Conservation (phyloP, 2,113 vertebrate genomes). For the Cacatua alba region DNA sequence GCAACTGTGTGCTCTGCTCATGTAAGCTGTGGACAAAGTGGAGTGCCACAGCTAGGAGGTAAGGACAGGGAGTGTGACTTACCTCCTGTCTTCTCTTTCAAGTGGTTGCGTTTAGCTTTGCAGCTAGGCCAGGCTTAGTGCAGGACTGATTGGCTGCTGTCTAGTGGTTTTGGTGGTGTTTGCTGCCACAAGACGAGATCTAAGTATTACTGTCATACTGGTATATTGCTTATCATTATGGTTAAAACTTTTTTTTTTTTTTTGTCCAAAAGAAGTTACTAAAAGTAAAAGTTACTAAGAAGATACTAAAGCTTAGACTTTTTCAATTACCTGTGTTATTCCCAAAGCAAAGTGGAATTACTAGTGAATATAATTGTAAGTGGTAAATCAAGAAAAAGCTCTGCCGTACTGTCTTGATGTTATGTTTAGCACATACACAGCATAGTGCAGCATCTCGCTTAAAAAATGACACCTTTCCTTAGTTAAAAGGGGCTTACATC, state of each 20-base stretch:
- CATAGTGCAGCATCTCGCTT: background rate
- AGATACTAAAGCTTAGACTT: background rate
- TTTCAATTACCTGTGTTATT: background rate
- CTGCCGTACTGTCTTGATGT: background rate
- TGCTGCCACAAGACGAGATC: background rate
- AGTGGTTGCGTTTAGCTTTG: background rate
- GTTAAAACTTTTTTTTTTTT: background rate
- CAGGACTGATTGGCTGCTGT: background rate
- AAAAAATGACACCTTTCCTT: background rate
- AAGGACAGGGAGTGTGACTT: background rate
- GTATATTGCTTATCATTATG: background rate
- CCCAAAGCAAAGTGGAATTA: background rate
- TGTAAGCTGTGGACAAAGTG: background rate
- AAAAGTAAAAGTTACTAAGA: background rate
- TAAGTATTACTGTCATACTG: background rate
- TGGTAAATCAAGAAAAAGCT: background rate
- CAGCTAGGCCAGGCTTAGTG: background rate
- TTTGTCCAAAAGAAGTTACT: background rate
- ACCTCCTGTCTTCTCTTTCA: fast-evolving
- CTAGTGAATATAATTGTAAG: background rate
- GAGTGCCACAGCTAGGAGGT: background rate
- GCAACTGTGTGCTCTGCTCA: background rate
- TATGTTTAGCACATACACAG: background rate
- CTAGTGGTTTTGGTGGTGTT: background rate
- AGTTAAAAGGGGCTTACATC: background rate